phyloP scores from a whole-genome alignment of 2,113 vertebrate genomes.

The Colossoma macropomum region DNA sequence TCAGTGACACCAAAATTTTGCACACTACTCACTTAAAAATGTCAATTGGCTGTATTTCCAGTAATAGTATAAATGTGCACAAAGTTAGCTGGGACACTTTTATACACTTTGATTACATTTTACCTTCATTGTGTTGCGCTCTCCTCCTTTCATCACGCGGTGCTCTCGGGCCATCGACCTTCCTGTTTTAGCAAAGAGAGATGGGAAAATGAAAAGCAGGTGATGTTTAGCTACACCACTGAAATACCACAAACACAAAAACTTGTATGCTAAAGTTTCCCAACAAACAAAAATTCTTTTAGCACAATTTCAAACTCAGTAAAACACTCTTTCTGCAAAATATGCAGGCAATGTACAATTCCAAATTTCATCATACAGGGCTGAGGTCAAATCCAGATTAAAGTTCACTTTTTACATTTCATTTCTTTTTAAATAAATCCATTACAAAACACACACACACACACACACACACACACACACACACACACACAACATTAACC shows the following conservation, averaged over 20 bases:
- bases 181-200: slow-evolving; percentile 72
- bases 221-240: background rate
- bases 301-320: too few relatives aligned
- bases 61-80: background rate
- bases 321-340: background rate
- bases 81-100: background rate
- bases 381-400: background rate
- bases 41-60: background rate
- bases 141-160: slow-evolving; percentile 87
- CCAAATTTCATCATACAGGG: background rate
- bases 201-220: slow-evolving; percentile 4
- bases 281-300: background rate
- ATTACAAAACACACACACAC: slow-evolving; percentile 9
- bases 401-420: background rate
- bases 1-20: background rate
- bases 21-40: background rate
- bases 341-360: background rate
- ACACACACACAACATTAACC: background rate
- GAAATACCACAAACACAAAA: background rate
- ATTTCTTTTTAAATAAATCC: background rate
- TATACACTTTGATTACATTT: background rate
- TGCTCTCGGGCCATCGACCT: slow-evolving; percentile 86
- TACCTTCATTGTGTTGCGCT: slow-evolving; percentile 95
- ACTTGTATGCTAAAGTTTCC: background rate
- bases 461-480: background rate